Conservation (phyloP, 2,113 vertebrate species). For the Lathamus discolor region DNA sequence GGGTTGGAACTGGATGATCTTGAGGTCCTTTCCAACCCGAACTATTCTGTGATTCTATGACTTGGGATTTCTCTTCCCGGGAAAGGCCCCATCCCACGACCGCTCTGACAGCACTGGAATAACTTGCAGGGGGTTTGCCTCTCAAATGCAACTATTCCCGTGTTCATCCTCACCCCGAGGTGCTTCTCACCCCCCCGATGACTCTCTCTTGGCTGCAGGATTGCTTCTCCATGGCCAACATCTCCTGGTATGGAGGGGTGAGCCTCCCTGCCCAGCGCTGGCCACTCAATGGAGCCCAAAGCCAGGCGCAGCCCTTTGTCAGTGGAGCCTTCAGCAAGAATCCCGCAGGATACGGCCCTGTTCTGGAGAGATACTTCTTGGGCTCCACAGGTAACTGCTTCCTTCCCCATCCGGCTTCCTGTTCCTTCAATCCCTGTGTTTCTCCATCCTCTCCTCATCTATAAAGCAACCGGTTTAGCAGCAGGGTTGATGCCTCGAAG, state of each 20-base stretch:
- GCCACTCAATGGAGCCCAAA: slow-evolving; percentile 82
- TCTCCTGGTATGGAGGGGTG: slow-evolving; percentile 89
- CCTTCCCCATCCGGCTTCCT: accelerated
- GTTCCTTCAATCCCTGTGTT: accelerated
- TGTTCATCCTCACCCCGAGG: accelerated
- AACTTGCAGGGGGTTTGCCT: accelerated
- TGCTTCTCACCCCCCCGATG: accelerated
- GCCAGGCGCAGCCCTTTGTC: slow-evolving; percentile 78
- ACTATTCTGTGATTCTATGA: too few species aligned
- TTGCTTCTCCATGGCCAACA: slow-evolving; percentile 90
- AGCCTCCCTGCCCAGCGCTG: slow-evolving; percentile 79
- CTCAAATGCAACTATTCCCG: accelerated
- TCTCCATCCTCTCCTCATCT: background rate
- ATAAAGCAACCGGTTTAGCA: background rate
- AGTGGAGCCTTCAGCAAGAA: slow-evolving; percentile 77
- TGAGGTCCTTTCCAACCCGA: too few species aligned
- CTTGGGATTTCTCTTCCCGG: background rate
- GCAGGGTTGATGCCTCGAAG: accelerated
- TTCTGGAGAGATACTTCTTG: slow-evolving; percentile 87
- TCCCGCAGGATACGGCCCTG: slow-evolving; percentile 80
- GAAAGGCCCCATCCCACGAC: accelerated
- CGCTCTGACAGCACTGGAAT: background rate
- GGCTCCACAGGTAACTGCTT: slow-evolving; percentile 83
- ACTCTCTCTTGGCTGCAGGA: slow-evolving; percentile 70
- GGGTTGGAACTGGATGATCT: too few species aligned